These are phyloP conservation scores for Contarinia nasturtii DNA, from an alignment of 1,140 invertebrate genomes.

Conservation along the genomic window DNA sequence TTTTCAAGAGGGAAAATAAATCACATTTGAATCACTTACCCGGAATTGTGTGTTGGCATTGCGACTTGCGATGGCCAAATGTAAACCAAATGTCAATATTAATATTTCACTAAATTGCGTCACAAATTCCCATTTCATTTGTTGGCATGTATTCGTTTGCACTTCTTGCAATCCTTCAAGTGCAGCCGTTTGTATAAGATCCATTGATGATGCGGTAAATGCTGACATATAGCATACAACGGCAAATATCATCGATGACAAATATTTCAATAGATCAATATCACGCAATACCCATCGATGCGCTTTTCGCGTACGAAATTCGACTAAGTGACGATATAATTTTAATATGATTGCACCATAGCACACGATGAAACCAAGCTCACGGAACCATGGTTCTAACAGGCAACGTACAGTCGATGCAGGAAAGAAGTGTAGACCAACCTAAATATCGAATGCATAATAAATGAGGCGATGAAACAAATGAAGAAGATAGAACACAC, in stretches of 20 bases:
- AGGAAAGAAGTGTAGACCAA: slow-evolving; percentile 63
- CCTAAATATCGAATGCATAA: slow-evolving; percentile 32
- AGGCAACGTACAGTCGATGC: slow-evolving; percentile 55
- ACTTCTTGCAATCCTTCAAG: slow-evolving; percentile 24
- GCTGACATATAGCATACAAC: slow-evolving; percentile 69
- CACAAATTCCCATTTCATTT: slow-evolving; percentile 77
- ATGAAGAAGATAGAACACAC: too few relatives aligned
- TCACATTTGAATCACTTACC: slow-evolving; percentile 20
- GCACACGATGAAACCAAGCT: slow-evolving; percentile 75
- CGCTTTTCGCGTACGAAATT: slow-evolving; percentile 71
- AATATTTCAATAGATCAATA: slow-evolving; percentile 61
- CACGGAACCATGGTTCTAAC: slow-evolving; percentile 69
- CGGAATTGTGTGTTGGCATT: slow-evolving; percentile 69
- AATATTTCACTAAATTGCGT: slow-evolving; percentile 70
- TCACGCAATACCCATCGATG: slow-evolving; percentile 73
- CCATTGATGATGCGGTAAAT: slow-evolving; percentile 53
- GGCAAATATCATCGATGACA: slow-evolving; percentile 52
- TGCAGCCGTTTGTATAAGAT: slow-evolving; percentile 29
- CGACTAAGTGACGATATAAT: slow-evolving; percentile 64
- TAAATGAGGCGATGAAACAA: neutral
- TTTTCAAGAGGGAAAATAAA: neutral
- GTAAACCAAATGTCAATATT: slow-evolving; percentile 62
- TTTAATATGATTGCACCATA: slow-evolving; percentile 82
- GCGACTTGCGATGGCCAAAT: slow-evolving; percentile 58
- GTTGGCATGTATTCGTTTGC: slow-evolving; percentile 44